Conservation (phyloP, 1,140 invertebrate species). For the Saccostrea echinata region DNA sequence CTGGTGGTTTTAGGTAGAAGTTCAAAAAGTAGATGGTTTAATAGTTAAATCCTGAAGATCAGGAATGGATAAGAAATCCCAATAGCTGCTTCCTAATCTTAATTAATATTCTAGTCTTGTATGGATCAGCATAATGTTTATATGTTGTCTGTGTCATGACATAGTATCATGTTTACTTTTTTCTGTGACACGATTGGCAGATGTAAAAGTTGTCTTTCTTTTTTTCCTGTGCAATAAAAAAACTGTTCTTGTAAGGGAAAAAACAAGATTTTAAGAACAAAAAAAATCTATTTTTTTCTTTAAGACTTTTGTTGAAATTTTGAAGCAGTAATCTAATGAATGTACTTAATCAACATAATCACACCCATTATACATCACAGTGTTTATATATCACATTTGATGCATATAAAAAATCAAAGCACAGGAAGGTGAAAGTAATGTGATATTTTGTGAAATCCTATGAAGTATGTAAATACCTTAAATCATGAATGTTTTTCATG, state of each 20-base stretch:
- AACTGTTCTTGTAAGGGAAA: not conserved
- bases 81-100: not conserved
- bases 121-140: constrained; percentile 28
- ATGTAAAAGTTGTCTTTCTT: constrained; percentile 17
- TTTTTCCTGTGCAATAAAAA: constrained; percentile 21
- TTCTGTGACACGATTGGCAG: not conserved
- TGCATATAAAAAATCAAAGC: not conserved
- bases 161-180: not conserved
- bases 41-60: not conserved
- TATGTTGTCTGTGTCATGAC: constrained; percentile 19
- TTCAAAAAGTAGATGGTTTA: not conserved
- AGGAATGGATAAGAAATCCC: constrained; percentile 23
- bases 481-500: constrained; percentile 38
- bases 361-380: not conserved
- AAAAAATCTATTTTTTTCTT: not conserved
- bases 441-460: constrained; percentile 39
- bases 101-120: constrained; percentile 23
- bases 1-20: too few relatives aligned
- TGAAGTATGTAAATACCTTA: constrained; percentile 31
- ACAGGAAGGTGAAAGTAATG: constrained; percentile 1
- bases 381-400: not conserved
- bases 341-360: not conserved
- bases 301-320: not conserved
- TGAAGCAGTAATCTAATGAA: not conserved
- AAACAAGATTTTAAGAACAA: not conserved